Percentiles rank a stretch among this genome's conserved stretches.
phyloP scores from a whole-genome alignment of 2,888 invertebrate genomes.

The Polyommatus icarus region DNA sequence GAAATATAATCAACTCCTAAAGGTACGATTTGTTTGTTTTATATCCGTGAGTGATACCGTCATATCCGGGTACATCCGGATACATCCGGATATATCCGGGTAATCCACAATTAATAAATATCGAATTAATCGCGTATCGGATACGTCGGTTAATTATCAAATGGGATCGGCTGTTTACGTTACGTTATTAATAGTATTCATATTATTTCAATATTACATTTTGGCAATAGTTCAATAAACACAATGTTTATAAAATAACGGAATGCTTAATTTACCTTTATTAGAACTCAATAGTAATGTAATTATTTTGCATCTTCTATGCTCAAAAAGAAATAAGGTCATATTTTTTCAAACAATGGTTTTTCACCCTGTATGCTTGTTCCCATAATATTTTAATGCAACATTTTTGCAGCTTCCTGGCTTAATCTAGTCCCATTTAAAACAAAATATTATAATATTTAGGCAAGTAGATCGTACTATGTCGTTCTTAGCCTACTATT shows the following conservation, averaged over 20 bases:
- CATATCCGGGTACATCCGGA: not conserved
- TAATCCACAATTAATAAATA: conserved; percentile 13
- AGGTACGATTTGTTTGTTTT: conserved; percentile 1
- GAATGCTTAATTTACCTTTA: too few species aligned
- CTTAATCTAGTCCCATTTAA: too few species aligned
- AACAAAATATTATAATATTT: too few species aligned
- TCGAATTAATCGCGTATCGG: conserved; percentile 12
- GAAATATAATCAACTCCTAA: not conserved
- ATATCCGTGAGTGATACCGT: not conserved
- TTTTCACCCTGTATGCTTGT: too few species aligned
- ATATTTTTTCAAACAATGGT: too few species aligned
- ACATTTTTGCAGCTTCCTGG: too few species aligned
- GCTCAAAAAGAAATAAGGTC: too few species aligned
- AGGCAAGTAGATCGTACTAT: too few species aligned
- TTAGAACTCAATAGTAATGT: too few species aligned
- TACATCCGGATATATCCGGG: not conserved
- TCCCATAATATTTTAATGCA: too few species aligned
- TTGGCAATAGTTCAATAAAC: not conserved
- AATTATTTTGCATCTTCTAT: too few species aligned
- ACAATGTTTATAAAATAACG: not conserved
- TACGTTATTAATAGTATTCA: not conserved
- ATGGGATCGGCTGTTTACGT: not conserved
- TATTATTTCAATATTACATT: not conserved
- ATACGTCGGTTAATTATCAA: conserved; percentile 19
- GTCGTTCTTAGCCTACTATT: too few species aligned